phyloP scores from a whole-genome alignment of 1,140 invertebrate genomes.

The Tetraneura akinire region DNA sequence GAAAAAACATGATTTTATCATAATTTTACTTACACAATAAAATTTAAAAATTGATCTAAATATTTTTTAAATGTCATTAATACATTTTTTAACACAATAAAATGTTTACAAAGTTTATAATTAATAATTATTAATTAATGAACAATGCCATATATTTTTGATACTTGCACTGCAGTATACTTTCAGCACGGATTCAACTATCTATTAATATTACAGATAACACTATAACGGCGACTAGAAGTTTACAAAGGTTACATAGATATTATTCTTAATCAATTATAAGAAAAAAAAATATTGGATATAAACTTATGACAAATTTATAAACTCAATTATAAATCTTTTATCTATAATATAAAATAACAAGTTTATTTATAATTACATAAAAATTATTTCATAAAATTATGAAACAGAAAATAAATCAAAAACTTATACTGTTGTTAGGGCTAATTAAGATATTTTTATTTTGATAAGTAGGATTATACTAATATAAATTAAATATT shows the following conservation, averaged over 20 bases:
- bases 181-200: background rate
- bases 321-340: constrained; percentile 20
- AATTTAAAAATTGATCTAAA: background rate
- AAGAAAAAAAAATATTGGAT: constrained; percentile 11
- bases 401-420: background rate
- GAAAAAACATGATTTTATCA: constrained; percentile 3
- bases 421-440: constrained; percentile 4
- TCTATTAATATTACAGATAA: constrained; percentile 30
- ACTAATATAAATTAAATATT: constrained; percentile 32
- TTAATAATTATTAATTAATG: background rate
- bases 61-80: background rate
- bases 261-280: background rate
- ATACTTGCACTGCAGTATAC: background rate
- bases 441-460: background rate
- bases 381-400: constrained; percentile 31
- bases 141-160: background rate
- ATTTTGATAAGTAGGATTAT: constrained; percentile 22
- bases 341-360: background rate
- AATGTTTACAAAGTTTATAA: background rate
- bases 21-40: background rate
- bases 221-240: constrained; percentile 33
- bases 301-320: constrained; percentile 7
- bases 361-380: constrained; percentile 9
- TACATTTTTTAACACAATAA: background rate
- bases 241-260: constrained; percentile 27